Evolutionary conservation across 35 echinoderm and acorn worm genomes (phyloP), one percentile per base, ranked within the genome.

Genomic region (Amphiura filiformis): DNA sequence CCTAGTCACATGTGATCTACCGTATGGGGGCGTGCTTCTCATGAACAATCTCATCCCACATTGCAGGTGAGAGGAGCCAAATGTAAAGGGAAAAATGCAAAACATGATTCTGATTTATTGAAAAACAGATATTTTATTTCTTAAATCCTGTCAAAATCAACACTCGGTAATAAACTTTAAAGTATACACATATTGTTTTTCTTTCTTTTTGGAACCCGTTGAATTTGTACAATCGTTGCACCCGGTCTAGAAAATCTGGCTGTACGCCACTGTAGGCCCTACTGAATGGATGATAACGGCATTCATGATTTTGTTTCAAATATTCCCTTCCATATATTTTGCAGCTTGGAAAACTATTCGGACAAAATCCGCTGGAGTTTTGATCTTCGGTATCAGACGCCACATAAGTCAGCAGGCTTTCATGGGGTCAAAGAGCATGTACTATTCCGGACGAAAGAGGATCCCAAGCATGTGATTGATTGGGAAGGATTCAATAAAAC

Each of bases 41-140:
- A 88, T 93, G 57, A 93, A 93, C 39, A 93, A 93, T 38, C 33
- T 76, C 26, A 84, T 93, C 30, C 91, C 91, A 78, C 91, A 93
- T 65, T 77, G 86, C 22, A 93, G 91, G 91, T 93, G 41, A 36
- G 37, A 41, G 0, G 12, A 52, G 7, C 20, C 49, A 26, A 78
- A 85, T 52, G 23, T 42, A 9, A 3, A 0, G n/a, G n/a, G n/a
- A n/a, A n/a, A n/a, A n/a, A n/a, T n/a, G n/a, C n/a, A n/a, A n/a
- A n/a, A n/a, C n/a, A n/a, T n/a, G n/a, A n/a, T n/a, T n/a, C n/a
- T n/a, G n/a, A n/a, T n/a, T n/a, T n/a, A n/a, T n/a, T n/a, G n/a
- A n/a, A 34, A 17, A 11, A n/a, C n/a, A n/a, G 2, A 65, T 31
- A 65, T 1, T 85, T 65, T 65, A n/a, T 5, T 7, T 85, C 7